A percentile compares a stretch with the other conserved stretches of the same genome.
Conservation (phyloP, 2,888 invertebrate genomes). For the Oscheius sp. region DNA sequence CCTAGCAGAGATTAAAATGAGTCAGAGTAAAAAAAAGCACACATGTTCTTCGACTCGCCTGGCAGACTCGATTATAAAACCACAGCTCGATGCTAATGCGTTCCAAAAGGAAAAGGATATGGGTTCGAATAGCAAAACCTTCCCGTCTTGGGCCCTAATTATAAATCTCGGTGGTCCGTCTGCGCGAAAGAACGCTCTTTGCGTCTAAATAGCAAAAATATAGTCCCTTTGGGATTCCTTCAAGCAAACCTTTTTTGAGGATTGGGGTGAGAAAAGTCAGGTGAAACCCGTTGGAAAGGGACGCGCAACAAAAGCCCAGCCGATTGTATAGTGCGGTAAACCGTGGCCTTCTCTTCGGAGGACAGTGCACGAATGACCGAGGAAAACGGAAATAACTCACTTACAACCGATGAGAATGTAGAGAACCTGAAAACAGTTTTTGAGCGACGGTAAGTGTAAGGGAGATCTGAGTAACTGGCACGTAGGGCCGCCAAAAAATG, state of each 20-base stretch:
- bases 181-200: not conserved
- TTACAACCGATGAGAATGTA: not conserved
- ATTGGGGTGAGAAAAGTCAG: no score
- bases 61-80: constrained; percentile 27
- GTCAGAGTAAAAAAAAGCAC: constrained; percentile 9
- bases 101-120: constrained; percentile 20
- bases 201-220: constrained; percentile 21
- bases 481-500: not conserved
- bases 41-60: not conserved
- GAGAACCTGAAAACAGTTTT: no score
- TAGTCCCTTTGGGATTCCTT: constrained; percentile 8
- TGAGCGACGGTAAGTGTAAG: no score
- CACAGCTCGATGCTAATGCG: constrained; percentile 32
- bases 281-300: constrained; percentile 8
- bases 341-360: constrained; percentile 26
- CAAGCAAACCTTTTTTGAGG: no score
- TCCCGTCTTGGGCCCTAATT: constrained; percentile 3
- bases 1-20: not conserved
- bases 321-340: constrained; percentile 38
- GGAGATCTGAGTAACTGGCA: not conserved
- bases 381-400: not conserved
- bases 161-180: not conserved
- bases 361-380: constrained; percentile 24
- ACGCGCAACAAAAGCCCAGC: constrained; percentile 33
- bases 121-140: constrained; percentile 5